Conservation (phyloP, 2,888 invertebrate genomes). For the Prenolepis imparis region DNA sequence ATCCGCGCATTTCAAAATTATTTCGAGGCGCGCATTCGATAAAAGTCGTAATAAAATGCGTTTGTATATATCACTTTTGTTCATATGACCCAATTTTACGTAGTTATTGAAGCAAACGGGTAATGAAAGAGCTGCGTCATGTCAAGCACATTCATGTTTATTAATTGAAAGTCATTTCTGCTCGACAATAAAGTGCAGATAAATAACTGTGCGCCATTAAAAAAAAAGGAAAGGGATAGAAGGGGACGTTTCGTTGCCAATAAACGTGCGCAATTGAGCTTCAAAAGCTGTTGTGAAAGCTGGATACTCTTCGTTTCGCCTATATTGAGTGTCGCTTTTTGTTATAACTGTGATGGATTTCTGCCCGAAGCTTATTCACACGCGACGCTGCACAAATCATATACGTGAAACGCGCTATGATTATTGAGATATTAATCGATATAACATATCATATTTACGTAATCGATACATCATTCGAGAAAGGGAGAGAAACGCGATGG, state of each 20-base stretch:
- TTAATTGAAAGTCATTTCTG: slow-evolving; percentile 51
- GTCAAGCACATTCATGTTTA: slow-evolving; percentile 43
- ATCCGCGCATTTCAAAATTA: slow-evolving; percentile 14
- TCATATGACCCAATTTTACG: slow-evolving; percentile 6
- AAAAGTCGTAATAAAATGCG: slow-evolving; percentile 39
- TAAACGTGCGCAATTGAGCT: slow-evolving; percentile 52
- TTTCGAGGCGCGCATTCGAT: neutral
- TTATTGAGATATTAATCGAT: slow-evolving; percentile 25
- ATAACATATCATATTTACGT: neutral
- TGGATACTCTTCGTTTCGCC: slow-evolving; percentile 43
- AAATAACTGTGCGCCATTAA: slow-evolving; percentile 40
- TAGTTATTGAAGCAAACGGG: slow-evolving; percentile 45
- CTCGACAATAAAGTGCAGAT: slow-evolving; percentile 41
- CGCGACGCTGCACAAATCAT: neutral
- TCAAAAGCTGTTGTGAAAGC: slow-evolving; percentile 53
- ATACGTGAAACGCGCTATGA: neutral
- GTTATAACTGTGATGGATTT: slow-evolving; percentile 27
- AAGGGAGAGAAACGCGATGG: neutral
- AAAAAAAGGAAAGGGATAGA: neutral
- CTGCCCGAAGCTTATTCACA: slow-evolving; percentile 1
- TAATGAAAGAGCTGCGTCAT: slow-evolving; percentile 9
- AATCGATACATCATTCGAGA: slow-evolving; percentile 3
- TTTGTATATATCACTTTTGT: neutral
- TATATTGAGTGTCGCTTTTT: slow-evolving; percentile 33
- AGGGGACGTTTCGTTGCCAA: slow-evolving; percentile 37